Conservation (phyloP, 2,113 vertebrate species). For the Cyanocitta stelleri region DNA sequence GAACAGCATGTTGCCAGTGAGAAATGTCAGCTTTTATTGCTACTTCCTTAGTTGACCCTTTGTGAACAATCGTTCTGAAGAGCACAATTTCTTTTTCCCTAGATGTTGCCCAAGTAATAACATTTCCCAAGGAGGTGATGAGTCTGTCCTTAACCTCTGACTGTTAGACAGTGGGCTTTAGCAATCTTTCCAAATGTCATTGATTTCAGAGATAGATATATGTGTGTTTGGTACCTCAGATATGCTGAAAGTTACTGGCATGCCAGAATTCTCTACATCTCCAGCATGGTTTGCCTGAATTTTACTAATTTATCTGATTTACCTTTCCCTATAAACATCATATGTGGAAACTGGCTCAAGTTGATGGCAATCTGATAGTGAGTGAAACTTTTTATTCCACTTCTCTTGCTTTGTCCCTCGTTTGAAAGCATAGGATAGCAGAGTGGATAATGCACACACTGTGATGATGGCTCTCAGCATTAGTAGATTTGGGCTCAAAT, state of each 20-base stretch:
- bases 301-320: conserved; percentile 34
- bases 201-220: background rate
- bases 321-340: background rate
- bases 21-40: conserved; percentile 76
- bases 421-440: background rate
- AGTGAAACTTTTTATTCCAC: background rate
- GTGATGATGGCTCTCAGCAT: background rate
- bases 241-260: background rate
- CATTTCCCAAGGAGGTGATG: conserved; percentile 56
- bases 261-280: background rate
- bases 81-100: conserved; percentile 58
- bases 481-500: background rate
- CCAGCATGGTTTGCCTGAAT: background rate
- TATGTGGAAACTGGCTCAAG: background rate
- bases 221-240: background rate
- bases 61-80: conserved; percentile 56
- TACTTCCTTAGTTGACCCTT: conserved; percentile 60
- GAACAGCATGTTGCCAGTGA: conserved; percentile 53
- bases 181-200: conserved; percentile 4
- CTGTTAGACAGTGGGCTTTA: background rate
- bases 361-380: background rate
- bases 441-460: background rate
- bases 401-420: background rate
- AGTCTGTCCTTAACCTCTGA: conserved; percentile 63
- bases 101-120: conserved; percentile 56